Conservation (phyloP, 2,888 invertebrate genomes). For the Cerceris rybyensis region DNA sequence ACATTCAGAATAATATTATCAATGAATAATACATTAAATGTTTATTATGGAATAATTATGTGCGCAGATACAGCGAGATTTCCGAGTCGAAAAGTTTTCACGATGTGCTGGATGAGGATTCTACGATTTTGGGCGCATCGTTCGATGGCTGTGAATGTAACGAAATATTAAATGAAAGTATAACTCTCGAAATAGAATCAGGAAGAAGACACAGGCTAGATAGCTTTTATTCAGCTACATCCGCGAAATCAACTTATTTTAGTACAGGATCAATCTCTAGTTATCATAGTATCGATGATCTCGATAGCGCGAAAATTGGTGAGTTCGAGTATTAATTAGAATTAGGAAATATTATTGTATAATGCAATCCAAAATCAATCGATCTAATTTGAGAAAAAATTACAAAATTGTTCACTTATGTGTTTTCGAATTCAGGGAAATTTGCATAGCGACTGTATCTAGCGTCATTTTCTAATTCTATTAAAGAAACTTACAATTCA, state of each 20-base stretch:
- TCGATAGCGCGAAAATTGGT: slow-evolving; percentile 82
- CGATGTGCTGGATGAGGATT: slow-evolving; percentile 72
- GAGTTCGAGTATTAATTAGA: slow-evolving; percentile 39
- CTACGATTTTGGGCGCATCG: slow-evolving; percentile 64
- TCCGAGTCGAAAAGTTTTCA: slow-evolving; percentile 77
- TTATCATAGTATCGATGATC: slow-evolving; percentile 88
- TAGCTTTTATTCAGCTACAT: slow-evolving; percentile 93
- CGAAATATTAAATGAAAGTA: slow-evolving; percentile 76
- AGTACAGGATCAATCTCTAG: slow-evolving; percentile 91
- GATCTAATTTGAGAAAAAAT: no score
- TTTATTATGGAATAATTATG: not conserved
- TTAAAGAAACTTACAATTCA: not conserved
- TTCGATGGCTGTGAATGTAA: slow-evolving; percentile 69
- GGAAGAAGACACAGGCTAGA: slow-evolving; percentile 86
- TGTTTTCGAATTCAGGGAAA: not conserved
- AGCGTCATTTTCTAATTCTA: no score
- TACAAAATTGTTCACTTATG: not conserved
- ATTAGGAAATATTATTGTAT: not conserved
- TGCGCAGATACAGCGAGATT: slow-evolving; percentile 68
- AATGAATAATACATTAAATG: not conserved
- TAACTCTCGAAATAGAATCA: slow-evolving; percentile 83
- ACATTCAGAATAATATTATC: not conserved
- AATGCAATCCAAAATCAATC: no score
- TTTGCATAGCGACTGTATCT: no score
- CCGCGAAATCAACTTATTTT: slow-evolving; percentile 90